Conservation (phyloP, 1,140 invertebrate genomes). For the Leptinotarsa lineolata region DNA sequence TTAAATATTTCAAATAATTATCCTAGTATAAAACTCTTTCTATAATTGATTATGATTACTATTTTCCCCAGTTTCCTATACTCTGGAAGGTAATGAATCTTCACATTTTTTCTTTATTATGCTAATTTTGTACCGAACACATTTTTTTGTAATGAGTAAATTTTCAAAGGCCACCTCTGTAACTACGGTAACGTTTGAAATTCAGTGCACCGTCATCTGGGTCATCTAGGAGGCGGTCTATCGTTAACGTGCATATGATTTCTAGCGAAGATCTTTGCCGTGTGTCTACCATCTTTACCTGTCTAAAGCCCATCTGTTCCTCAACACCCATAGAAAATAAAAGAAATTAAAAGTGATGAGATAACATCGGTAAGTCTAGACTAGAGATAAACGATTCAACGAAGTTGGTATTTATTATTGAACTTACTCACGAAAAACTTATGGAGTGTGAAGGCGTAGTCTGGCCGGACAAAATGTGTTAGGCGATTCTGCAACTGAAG, state of each 20-base stretch:
- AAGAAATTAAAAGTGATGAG: neutral
- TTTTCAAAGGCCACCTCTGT: neutral
- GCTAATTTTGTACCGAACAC: too few relatives aligned
- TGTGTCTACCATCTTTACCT: constrained; percentile 8
- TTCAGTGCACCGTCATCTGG: constrained; percentile 12
- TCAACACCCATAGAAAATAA: neutral
- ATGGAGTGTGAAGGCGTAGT: neutral
- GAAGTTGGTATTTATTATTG: constrained; percentile 1
- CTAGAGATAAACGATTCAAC: neutral
- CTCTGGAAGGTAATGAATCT: too few relatives aligned
- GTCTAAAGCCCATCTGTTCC: constrained; percentile 13
- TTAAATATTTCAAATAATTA: too few relatives aligned
- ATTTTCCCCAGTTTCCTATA: too few relatives aligned
- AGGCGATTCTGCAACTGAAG: neutral
- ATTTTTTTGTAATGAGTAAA: too few relatives aligned
- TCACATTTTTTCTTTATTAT: too few relatives aligned
- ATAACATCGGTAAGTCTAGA: constrained; percentile 4
- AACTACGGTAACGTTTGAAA: neutral
- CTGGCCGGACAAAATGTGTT: constrained; percentile 7
- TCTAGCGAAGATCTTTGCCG: constrained; percentile 14
- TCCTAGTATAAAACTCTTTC: too few relatives aligned
- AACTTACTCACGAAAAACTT: neutral
- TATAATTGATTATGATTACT: too few relatives aligned
- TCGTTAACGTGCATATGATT: constrained; percentile 22
- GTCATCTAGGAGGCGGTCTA: constrained; percentile 3